Conservation (phyloP, 2,888 invertebrate genomes). For the Meandrusa payeni region DNA sequence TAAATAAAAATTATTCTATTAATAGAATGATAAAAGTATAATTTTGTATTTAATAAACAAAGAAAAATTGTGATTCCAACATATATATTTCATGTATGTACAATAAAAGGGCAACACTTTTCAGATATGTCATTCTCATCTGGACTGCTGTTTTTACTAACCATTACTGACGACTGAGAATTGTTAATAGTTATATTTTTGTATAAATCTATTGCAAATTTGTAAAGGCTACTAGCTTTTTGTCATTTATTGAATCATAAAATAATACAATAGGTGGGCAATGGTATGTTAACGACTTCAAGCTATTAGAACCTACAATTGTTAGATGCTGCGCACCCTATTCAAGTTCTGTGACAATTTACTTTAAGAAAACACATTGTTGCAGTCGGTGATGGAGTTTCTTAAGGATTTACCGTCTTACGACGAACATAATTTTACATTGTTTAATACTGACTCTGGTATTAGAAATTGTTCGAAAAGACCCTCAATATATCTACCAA, state of each 20-base stretch:
- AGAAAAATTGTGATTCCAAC: too few species aligned
- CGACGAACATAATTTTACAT: conserved; percentile 94
- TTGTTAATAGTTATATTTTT: conserved; percentile 48
- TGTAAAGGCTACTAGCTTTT: conserved; percentile 36
- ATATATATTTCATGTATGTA: too few species aligned
- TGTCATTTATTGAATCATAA: conserved; percentile 1
- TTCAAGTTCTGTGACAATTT: conserved; percentile 36
- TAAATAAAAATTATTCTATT: too few species aligned
- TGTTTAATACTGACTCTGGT: conserved; percentile 93
- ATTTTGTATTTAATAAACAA: too few species aligned
- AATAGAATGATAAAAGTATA: too few species aligned
- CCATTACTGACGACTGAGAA: conserved; percentile 40
- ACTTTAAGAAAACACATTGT: conserved; percentile 41
- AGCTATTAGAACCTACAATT: conserved; percentile 27
- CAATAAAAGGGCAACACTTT: conserved; percentile 25
- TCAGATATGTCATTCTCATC: conserved; percentile 53
- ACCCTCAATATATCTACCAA: conserved; percentile 95
- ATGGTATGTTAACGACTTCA: conserved; percentile 45
- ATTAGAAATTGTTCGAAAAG: conserved; percentile 91
- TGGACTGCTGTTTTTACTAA: conserved; percentile 48
- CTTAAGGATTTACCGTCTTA: conserved; percentile 94
- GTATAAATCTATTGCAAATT: conserved; percentile 47
- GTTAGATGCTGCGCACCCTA: conserved; percentile 38
- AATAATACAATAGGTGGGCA: conserved; percentile 18
- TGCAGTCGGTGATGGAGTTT: conserved; percentile 93